A percentile compares a stretch with the other conserved stretches of the same genome.
Conservation (phyloP, 2,113 vertebrate species). For the Romanogobio albipinnatus region DNA sequence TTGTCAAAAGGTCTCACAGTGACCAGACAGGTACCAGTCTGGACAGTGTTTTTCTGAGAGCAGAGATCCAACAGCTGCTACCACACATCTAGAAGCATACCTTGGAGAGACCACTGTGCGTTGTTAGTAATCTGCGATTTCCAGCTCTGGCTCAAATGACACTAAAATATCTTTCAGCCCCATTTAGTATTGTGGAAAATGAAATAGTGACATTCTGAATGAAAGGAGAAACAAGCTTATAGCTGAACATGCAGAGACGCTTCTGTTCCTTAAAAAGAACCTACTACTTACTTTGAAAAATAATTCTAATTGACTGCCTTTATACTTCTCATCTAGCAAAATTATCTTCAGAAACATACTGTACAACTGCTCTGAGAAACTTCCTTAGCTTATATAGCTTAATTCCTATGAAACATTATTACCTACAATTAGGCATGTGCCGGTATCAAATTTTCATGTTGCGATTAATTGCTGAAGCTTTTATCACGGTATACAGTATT, state of each 20-base stretch:
- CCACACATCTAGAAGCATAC: not conserved
- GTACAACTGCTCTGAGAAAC: not conserved
- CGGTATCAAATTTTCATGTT: too few relatives aligned
- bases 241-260: not conserved
- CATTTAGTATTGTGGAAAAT: not conserved
- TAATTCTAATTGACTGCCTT: not conserved
- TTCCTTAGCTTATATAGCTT: not conserved
- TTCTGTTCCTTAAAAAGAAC: not conserved
- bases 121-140: not conserved
- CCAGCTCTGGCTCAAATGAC: not conserved
- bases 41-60: not conserved
- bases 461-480: too few relatives aligned
- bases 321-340: not conserved
- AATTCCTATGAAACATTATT: not conserved
- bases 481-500: too few relatives aligned
- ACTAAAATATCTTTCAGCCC: not conserved
- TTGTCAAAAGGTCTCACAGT: not conserved
- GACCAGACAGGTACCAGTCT: slow-evolving; percentile 2
- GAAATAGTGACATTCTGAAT: not conserved
- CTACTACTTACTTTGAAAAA: not conserved
- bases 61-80: not conserved
- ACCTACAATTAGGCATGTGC: not conserved
- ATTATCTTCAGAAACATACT: not conserved
- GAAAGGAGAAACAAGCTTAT: not conserved
- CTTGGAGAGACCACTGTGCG: not conserved